Evolutionary conservation across 2,113 vertebrate genomes (phyloP).

Genomic region (Hemichromis elongatus): DNA sequence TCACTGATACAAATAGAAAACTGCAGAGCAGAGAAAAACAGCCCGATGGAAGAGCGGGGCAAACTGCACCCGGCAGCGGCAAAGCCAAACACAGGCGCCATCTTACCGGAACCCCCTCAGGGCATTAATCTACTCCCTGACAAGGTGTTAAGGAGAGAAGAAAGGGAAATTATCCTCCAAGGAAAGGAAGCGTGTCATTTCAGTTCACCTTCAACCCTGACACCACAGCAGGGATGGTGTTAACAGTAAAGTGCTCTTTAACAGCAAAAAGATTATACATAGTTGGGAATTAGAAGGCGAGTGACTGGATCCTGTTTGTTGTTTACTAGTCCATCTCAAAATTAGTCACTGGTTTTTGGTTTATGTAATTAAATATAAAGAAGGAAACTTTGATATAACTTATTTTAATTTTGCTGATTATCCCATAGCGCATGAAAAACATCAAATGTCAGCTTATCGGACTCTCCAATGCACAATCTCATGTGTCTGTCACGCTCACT

Average conservation of each 20-base stretch:
- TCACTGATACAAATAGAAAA: too few species aligned
- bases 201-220: slow-evolving; percentile 3
- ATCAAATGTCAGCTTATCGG: not conserved
- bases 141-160: not conserved
- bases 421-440: not conserved
- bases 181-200: slow-evolving; percentile 11
- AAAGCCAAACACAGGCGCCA: too few species aligned
- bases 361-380: not conserved
- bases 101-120: not conserved
- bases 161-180: slow-evolving; percentile 2
- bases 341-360: not conserved
- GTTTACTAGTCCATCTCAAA: not conserved
- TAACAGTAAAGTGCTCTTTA: not conserved
- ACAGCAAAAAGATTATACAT: not conserved
- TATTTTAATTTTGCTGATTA: not conserved
- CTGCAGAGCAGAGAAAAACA: too few species aligned
- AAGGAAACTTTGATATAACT: not conserved
- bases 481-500: not conserved
- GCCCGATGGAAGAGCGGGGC: too few species aligned
- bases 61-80: too few species aligned
- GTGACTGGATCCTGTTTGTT: not conserved
- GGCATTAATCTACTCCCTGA: slow-evolving; percentile 12
- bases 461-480: too few species aligned
- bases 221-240: not conserved
- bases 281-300: too few species aligned